Evolutionary conservation across 2,888 invertebrate species (phyloP), one percentile per base, ranked within the genome.

Genomic region (Chrysomela aeneicollis): DNA sequence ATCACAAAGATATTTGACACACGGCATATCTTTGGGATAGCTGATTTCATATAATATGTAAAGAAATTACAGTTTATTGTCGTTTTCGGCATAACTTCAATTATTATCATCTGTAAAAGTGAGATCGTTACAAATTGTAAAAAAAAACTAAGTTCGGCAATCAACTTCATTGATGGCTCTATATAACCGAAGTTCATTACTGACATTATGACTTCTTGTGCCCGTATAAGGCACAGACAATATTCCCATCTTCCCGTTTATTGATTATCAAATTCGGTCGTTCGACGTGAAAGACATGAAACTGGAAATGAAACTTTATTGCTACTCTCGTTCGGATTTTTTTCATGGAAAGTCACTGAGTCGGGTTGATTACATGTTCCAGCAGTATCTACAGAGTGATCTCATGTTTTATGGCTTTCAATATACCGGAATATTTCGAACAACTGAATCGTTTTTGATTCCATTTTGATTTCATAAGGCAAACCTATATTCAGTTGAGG

Each of bases 241-340:
- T 42, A 10, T 42, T 42, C 42, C 15, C 15, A 42, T 42, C n/a
- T 42, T 15, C 15, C 15, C 6, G 1, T 42, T 42, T 42, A 42
- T 42, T 42, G 42, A 42, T 42, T 15, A 42, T 42, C 42, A 42
- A 42, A 42, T 42, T 42, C 42, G n/a, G 42, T 12, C 42, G 12
- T 42, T 42, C 42, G 42, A 42, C 42, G 42, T 42, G 42, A 15
- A 42, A 42, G n/a, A 42, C 42, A 42, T 42, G n/a, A 42, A 42
- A 42, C 12, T 42, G 15, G 42, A 42, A 42, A 42, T 42, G 42
- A 15, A 42, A 15, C 42, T 42, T 42, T 15, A 15, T 15, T 15
- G 12, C 42, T 42, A 42, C 42, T 42, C 1, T 3, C n/a, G 3
- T 42, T 42, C 6, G 42, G 42, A 15, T 42, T 12, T 42, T 42